Evolutionary conservation across 2,888 invertebrate species (phyloP).

Genomic region (Petrolisthes manimaculis): DNA sequence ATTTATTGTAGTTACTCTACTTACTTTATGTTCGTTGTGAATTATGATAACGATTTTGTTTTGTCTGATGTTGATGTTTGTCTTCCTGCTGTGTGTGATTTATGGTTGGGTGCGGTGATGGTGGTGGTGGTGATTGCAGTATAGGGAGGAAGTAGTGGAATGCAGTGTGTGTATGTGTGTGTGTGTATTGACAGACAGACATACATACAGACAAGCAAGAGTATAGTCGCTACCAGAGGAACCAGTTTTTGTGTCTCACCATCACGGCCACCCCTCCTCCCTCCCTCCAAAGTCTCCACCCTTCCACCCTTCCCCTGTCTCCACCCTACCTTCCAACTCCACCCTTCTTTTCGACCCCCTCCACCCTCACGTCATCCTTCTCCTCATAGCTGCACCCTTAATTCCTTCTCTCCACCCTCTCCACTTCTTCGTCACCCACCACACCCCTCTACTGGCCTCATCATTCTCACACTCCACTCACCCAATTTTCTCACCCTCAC

Average conservation of each 20-base stretch:
- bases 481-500: not conserved
- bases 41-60: too few relatives aligned
- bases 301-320: not conserved
- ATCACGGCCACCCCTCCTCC: not conserved
- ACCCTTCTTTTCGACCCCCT: not conserved
- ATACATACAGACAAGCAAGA: too few relatives aligned
- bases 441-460: slow-evolving; percentile 3
- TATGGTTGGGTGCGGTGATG: too few relatives aligned
- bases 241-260: not conserved
- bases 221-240: too few relatives aligned
- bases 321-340: not conserved
- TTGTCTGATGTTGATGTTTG: too few relatives aligned
- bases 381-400: slow-evolving; percentile 2
- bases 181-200: too few relatives aligned
- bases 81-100: too few relatives aligned
- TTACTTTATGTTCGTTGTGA: too few relatives aligned
- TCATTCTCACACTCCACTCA: not conserved
- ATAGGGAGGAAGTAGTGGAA: too few relatives aligned
- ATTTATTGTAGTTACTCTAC: not conserved
- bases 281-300: not conserved
- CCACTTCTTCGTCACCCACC: not conserved
- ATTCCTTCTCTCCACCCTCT: not conserved
- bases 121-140: too few relatives aligned
- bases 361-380: not conserved
- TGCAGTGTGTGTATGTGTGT: too few relatives aligned